Evolutionary conservation across 92 coral and sea anemone species (phyloP).

Genomic region (Pocillopora meandrina): DNA sequence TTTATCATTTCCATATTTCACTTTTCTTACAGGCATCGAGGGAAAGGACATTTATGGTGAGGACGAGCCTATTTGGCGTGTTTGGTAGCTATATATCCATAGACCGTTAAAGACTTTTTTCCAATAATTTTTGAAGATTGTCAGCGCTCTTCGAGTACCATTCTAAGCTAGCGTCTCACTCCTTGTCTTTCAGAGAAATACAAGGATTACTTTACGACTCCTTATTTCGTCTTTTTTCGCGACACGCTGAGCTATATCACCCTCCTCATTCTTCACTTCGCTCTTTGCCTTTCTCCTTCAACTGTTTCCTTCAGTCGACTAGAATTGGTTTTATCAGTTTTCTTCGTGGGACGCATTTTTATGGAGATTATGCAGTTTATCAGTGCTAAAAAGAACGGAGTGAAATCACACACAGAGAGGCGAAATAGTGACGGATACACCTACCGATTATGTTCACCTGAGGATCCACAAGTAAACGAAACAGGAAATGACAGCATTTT

Average conservation of each 20-base stretch:
- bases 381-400: slow-evolving; percentile 15
- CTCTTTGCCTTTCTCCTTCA: slow-evolving; percentile 42
- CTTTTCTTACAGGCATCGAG: not conserved
- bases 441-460: not conserved
- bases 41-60: slow-evolving; percentile 29
- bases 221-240: slow-evolving; percentile 53
- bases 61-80: not conserved
- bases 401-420: not conserved
- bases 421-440: not conserved
- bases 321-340: slow-evolving; percentile 49
- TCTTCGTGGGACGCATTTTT: slow-evolving; percentile 53
- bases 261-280: slow-evolving; percentile 50
- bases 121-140: not conserved
- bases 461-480: not conserved
- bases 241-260: slow-evolving; percentile 52
- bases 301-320: slow-evolving; percentile 36
- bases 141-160: too few species aligned
- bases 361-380: slow-evolving; percentile 40
- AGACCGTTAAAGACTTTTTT: not conserved
- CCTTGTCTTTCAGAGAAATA: slow-evolving; percentile 34
- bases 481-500: not conserved
- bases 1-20: not conserved
- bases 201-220: slow-evolving; percentile 51
- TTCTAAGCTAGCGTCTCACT: not conserved
- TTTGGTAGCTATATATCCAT: not conserved